These are phyloP conservation scores for Boloria euphrosyne DNA, from an alignment of 2,888 invertebrate species.

Conservation along the genomic window DNA sequence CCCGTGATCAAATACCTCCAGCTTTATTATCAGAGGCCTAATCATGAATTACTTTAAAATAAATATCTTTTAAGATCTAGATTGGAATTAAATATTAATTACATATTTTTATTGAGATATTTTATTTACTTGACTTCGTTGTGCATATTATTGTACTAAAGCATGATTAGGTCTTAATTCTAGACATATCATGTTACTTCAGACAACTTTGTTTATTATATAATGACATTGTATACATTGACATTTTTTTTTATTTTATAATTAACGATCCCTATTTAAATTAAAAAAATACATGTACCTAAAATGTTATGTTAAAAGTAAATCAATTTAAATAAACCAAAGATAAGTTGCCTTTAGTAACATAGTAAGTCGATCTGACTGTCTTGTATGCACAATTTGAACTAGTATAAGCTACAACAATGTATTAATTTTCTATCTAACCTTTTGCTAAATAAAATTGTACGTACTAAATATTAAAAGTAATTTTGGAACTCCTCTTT, in stretches of 20 bases:
- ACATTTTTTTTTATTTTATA: not conserved
- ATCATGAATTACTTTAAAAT: conserved; percentile 3
- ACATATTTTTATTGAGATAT: not conserved
- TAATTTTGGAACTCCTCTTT: conserved; percentile 41
- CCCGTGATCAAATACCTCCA: conserved; percentile 7
- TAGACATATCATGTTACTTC: conserved; percentile 23
- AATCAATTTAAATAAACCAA: conserved; percentile 14
- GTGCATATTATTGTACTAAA: not conserved
- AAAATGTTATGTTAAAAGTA: not conserved
- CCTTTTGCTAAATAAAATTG: conserved; percentile 29
- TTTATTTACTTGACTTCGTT: conserved; percentile 13
- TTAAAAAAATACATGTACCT: too few relatives aligned
- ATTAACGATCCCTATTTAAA: not conserved
- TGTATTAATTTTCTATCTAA: conserved; percentile 35
- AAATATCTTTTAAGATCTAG: not conserved
- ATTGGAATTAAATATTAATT: not conserved
- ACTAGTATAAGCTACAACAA: conserved; percentile 29
- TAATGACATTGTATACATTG: too few relatives aligned
- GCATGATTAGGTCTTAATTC: conserved; percentile 18
- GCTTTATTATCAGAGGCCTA: conserved; percentile 11
- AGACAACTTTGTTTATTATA: conserved; percentile 19
- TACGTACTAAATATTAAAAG: conserved; percentile 32
- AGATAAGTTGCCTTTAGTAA: conserved; percentile 28
- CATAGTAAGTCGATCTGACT: conserved; percentile 24
- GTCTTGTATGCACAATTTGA: conserved; percentile 35